These are phyloP conservation scores for Hydrolagus affinis DNA, from an alignment of 2,113 vertebrate species.

Conservation along the genomic window DNA sequence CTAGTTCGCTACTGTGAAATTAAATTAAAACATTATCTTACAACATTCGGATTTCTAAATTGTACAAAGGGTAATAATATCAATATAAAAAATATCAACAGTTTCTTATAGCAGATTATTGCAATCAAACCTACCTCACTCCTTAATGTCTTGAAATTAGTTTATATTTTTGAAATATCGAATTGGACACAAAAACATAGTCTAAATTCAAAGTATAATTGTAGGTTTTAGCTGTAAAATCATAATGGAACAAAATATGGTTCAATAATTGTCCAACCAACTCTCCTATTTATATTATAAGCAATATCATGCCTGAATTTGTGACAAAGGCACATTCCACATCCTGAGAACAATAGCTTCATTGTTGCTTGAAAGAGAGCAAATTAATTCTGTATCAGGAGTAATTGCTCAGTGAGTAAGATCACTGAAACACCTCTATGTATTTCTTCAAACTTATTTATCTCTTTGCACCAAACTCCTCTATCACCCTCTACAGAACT, in stretches of 20 bases:
- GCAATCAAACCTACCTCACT: too few relatives aligned
- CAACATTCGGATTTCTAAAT: too few relatives aligned
- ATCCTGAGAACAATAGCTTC: neutral
- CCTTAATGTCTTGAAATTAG: neutral
- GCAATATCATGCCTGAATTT: neutral
- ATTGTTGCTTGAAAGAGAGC: neutral
- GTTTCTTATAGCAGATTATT: too few relatives aligned
- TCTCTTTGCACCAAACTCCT: neutral
- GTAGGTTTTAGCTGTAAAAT: constrained; percentile 11
- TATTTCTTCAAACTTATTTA: too few relatives aligned
- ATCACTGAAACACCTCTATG: neutral
- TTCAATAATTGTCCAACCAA: constrained; percentile 17
- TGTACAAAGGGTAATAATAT: too few relatives aligned
- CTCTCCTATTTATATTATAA: neutral
- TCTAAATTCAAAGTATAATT: constrained; percentile 1
- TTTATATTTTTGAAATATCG: neutral
- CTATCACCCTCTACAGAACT: neutral
- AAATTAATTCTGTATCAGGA: neutral
- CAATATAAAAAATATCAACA: too few relatives aligned
- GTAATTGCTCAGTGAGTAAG: neutral
- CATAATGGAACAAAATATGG: neutral
- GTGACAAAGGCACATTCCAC: constrained; percentile 21
- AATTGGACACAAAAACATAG: neutral
- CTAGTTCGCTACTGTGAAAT: too few relatives aligned
- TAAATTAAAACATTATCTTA: too few relatives aligned